Evolutionary conservation across 2,888 invertebrate species (phyloP), one percentile per base, ranked within the genome.

Genomic region (Lasioglossum villosulum): DNA sequence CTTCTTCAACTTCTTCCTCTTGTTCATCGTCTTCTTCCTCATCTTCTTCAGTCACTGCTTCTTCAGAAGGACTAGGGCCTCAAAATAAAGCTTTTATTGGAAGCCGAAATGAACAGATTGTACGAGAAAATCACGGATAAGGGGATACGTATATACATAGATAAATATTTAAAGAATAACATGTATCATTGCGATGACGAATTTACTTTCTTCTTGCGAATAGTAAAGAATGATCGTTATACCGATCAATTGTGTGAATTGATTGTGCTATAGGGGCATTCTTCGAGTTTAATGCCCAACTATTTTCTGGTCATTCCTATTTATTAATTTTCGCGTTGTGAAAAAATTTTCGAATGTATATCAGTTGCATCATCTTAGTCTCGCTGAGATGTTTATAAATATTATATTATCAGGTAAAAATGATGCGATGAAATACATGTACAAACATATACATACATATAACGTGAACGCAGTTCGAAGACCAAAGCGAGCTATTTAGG

Each of bases 101-200:
- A 63, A 74, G 90, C 68, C 91, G 90, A 78, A 87, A 88, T 75
- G 92, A 93, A 80, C 89, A 90, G 80, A 91, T 87, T 75, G 90
- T 88, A 72, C 93, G 92, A 89, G 92, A 92, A 85, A 93, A 93
- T 90, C 90, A 92, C 82, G 93, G 93, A 92, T 94, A 93, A 93
- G 93, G 80, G 68, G 74, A 63, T 77, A n/a, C n/a, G 52, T 78
- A 30, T 75, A 75, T 78, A 30, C 74, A 75, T 75, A 75, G 56
- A 68, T 45, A 66, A 68, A 84, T 27, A 63, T 68, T 59, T 37
- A 75, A 82, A 39, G 76, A 82, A 68, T 77, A 79, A 87, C 27
- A 68, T 76, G 82, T 71, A 81, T 73, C 76, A 74, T 76, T 74
- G 75, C n/a, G 56, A 73, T 48, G 71, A 45, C 14, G 27, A 73